Base-by-base conservation (phyloP, 2,888 invertebrate species). In the Hermaeophaga mercurialis region DNA sequence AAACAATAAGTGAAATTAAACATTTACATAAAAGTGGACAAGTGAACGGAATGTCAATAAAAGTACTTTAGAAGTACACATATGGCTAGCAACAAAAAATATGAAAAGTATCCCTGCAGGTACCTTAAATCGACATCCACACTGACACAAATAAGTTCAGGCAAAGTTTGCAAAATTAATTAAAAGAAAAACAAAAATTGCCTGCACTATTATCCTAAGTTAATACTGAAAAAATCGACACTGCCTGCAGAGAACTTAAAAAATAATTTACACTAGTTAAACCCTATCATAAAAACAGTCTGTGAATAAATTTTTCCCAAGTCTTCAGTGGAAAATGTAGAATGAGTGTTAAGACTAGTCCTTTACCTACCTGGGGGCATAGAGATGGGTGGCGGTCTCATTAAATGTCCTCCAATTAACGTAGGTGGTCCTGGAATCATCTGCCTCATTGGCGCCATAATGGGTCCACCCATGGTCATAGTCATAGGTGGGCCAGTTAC, bases 341-440 rank as follows among this genome's bases (percentile, higher is more conserved):
- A 28, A 28, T 38, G 36, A 39, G 24, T 44, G n/a, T 44, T 44
- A 44, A 47, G 28, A 46, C 11, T 24, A 43, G 47, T 31, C 43
- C 48, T 67, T 68, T 71, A 73, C 82, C 80, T 83, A 85, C 85
- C 85, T 83, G 85, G 84, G 67, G 84, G 84, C 70, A 70, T 68
- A 44, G 83, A 83, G 79, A 85, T 81, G 72, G 82, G 83, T 72
- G 83, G 83, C 73, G 84, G 84, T 78, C 84, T 80, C 83, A 84
- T 84, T 78, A 84, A 79, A 78, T 82, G 84, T 75, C 84, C 84
- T 75, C 82, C 82, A 65, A 82, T 73, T 34, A 76, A 65, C 9
- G 73, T 80, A 38, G 82, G 82, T 17, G 81, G 82, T 14, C 76
- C 78, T 33, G 58, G 58, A 9, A 58, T 44, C 64, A 64, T 64